Conservation (phyloP, 1,140 invertebrate genomes). For the Drosophila pectinifera region DNA sequence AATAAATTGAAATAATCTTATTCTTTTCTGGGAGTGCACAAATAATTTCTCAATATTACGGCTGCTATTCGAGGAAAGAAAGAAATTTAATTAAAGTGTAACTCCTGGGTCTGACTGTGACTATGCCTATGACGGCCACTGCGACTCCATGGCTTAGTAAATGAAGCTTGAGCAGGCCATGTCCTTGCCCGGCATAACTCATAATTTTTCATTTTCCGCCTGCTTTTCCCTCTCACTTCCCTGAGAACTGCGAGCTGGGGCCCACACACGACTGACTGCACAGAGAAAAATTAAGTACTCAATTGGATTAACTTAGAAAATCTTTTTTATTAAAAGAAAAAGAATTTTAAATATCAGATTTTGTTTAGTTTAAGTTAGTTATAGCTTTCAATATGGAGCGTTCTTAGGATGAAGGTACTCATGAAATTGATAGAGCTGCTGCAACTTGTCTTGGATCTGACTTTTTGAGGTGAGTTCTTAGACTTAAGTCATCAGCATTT, state of each 20-base stretch:
- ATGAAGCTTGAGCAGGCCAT: conserved; percentile 71
- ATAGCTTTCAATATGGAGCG: neutral
- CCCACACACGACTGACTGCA: conserved; percentile 67
- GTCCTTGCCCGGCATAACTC: conserved; percentile 80
- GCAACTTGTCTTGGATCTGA: accelerated
- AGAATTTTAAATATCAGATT: no score
- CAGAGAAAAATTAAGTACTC: neutral
- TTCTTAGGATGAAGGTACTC: no score
- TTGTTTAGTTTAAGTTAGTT: no score
- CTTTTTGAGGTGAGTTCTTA: neutral
- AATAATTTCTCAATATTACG: neutral
- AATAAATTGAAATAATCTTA: neutral
- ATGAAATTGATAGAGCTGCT: no score
- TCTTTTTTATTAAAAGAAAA: neutral
- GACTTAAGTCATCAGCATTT: no score
- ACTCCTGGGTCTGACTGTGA: conserved; percentile 8
- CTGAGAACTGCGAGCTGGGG: conserved; percentile 20
- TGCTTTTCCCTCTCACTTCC: conserved; percentile 22
- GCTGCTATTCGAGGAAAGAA: neutral
- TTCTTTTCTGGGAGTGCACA: neutral
- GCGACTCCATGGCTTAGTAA: conserved; percentile 66
- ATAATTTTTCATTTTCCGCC: conserved; percentile 67
- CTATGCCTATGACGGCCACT: conserved; percentile 25
- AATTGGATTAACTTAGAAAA: no score
- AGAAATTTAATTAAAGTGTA: conserved; percentile 4